Evolutionary conservation across 2,888 invertebrate genomes (phyloP), one percentile per base, ranked within the genome.

Genomic region (Atethmia centrago): DNA sequence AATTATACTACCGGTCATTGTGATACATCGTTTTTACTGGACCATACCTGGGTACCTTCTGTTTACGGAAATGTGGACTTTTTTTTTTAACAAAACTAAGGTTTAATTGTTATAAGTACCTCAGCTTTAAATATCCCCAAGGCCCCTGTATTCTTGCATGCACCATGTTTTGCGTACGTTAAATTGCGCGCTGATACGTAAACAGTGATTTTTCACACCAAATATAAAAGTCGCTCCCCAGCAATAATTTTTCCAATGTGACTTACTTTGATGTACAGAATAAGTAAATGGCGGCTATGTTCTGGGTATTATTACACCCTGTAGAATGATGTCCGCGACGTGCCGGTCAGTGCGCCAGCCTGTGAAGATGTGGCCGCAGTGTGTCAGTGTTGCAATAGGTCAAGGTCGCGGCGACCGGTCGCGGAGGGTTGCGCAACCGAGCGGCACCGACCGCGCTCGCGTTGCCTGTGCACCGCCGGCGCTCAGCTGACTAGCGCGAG

Each of bases 351-450:
- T 36, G 45, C 21, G 47, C 63, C 5, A 31, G 53, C 21, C 28
- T n/a, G 42, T 28, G 49, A 16, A 74, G 31, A 36, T 19, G 47
- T 40, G 12, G 28, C 56, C 25, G 28, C 9, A 28, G 42, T 12
- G 31, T 9, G 71, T 31, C 19, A 25, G 68, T 42, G 74, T 49
- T 45, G 71, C 47, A 21, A 42, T 25, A 61, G 78, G 78, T 55
- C 47, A 78, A 70, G 75, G 75, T 28, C 70, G 42, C 36, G 66
- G 45, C 63, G 55, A 47, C 53, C 47, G 70, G 47, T 64, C 59
- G 64, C 31, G 12, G 56, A 7, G 21, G 28, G 63, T 47, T 59
- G 53, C 40, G 55, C 53, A 74, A 74, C 19, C 25, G 25, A n/a
- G 49, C 62, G 25, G 14, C 42, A 16, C 47, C 40, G n/a, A 1